A percentile compares a stretch with the other conserved stretches of the same genome.
Conservation (phyloP, 2,113 vertebrate genomes). For the Spilogale gracilis region DNA sequence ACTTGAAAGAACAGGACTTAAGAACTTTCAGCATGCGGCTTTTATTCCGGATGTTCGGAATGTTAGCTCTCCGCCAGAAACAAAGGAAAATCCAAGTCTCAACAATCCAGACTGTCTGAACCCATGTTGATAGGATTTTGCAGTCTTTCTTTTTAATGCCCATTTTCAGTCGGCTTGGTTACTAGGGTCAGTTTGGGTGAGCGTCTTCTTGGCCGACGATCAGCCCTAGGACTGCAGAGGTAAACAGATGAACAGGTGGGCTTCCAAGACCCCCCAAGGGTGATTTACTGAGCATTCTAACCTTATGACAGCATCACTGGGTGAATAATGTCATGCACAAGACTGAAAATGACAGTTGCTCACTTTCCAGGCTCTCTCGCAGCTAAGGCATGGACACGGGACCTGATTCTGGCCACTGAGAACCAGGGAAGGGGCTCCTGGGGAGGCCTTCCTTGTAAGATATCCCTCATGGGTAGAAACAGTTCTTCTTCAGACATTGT, state of each 20-base stretch:
- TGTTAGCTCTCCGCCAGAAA: slow-evolving; percentile 30
- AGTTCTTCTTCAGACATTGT: background rate
- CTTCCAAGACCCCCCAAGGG: background rate
- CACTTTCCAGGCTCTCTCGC: background rate
- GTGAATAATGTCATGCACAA: background rate
- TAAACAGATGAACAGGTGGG: background rate
- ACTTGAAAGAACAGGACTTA: slow-evolving; percentile 58
- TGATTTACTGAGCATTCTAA: slow-evolving; percentile 11
- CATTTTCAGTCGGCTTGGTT: background rate
- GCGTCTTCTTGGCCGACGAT: slow-evolving; percentile 50
- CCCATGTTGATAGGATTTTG: background rate
- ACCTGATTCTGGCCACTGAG: slow-evolving; percentile 27
- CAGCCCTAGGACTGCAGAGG: background rate
- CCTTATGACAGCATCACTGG: slow-evolving; percentile 2
- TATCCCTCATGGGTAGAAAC: background rate
- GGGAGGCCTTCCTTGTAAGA: slow-evolving; percentile 23
- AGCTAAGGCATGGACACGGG: background rate
- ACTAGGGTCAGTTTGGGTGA: background rate
- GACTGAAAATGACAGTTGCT: background rate
- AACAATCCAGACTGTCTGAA: slow-evolving; percentile 45
- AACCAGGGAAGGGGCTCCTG: background rate
- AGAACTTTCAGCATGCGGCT: slow-evolving; percentile 37
- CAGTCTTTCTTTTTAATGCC: slow-evolving; percentile 46
- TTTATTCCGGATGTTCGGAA: background rate
- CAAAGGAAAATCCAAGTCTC: background rate